phyloP scores from a whole-genome alignment of 2,888 invertebrate species.

The Scelioninae gen. 1 region DNA sequence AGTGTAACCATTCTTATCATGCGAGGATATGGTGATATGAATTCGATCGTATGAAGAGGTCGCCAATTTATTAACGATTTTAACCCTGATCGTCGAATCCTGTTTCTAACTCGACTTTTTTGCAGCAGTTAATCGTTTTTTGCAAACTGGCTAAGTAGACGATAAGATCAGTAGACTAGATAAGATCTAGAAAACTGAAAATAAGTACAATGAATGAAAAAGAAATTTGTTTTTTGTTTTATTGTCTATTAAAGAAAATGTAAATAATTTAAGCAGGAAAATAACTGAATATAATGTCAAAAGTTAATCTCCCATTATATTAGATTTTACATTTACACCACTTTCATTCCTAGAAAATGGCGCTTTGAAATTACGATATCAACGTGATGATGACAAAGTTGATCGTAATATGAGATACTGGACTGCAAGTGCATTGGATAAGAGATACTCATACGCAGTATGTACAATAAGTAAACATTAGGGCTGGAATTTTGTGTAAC shows the following conservation, averaged over 20 bases:
- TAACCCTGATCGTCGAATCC: constrained; percentile 9
- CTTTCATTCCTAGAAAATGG: constrained; percentile 6
- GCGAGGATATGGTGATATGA: too few species aligned
- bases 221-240: too few species aligned
- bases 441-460: constrained; percentile 17
- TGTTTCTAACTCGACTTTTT: constrained; percentile 3
- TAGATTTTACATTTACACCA: constrained; percentile 6
- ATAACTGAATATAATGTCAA: constrained; percentile 12
- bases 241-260: constrained; percentile 21
- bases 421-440: constrained; percentile 16
- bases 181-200: constrained; percentile 9
- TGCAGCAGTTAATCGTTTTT: constrained; percentile 15
- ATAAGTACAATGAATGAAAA: not conserved
- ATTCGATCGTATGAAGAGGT: too few species aligned
- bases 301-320: not conserved
- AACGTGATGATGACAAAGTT: not conserved
- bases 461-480: constrained; percentile 20
- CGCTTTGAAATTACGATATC: not conserved
- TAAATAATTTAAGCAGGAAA: constrained; percentile 16
- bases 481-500: constrained; percentile 14
- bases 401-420: constrained; percentile 12
- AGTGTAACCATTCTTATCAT: too few species aligned
- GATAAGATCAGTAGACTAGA: too few species aligned
- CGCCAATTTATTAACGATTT: constrained; percentile 14
- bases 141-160: constrained; percentile 12